A percentile compares a stretch with the other conserved stretches of the same genome.
Evolutionary conservation across 2,113 vertebrate genomes (phyloP).

Genomic region (Hypocryptadius cinnamomeus): DNA sequence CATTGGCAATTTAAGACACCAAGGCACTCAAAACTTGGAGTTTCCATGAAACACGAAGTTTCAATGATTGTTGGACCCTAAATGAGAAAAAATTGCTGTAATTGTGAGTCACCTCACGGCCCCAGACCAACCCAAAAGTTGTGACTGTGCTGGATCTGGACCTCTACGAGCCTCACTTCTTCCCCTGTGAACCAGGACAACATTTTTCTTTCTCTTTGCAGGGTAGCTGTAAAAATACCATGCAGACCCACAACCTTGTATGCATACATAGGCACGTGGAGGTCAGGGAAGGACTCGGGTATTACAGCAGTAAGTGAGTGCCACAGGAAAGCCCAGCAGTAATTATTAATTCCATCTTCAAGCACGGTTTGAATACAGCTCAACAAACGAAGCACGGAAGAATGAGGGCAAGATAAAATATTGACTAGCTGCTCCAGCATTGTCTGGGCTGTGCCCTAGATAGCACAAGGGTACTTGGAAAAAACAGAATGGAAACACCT

Average conservation of each 20-base stretch:
- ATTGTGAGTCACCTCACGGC: background rate
- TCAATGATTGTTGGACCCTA: accelerated
- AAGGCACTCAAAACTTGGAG: background rate
- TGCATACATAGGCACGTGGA: background rate
- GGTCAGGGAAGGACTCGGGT: background rate
- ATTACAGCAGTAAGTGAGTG: background rate
- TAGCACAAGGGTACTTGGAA: background rate
- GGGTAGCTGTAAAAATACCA: background rate
- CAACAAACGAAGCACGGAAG: background rate
- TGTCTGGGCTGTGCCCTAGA: slow-evolving; percentile 24
- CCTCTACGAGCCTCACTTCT: background rate
- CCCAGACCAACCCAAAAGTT: background rate
- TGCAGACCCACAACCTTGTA: background rate
- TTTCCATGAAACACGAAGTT: background rate
- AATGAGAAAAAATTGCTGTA: background rate
- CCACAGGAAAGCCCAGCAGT: slow-evolving; percentile 3
- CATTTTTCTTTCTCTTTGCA: background rate
- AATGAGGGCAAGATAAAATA: slow-evolving; percentile 49
- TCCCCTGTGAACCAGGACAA: background rate
- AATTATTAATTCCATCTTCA: slow-evolving; percentile 47
- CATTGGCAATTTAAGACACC: background rate
- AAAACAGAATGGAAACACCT: background rate
- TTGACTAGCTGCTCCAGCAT: slow-evolving; percentile 39
- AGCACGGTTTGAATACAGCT: background rate
- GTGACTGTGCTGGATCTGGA: background rate